Evolutionary conservation across 2,113 vertebrate genomes (phyloP), one percentile per base, ranked within the genome.

Genomic region (Tauraco erythrolophus): DNA sequence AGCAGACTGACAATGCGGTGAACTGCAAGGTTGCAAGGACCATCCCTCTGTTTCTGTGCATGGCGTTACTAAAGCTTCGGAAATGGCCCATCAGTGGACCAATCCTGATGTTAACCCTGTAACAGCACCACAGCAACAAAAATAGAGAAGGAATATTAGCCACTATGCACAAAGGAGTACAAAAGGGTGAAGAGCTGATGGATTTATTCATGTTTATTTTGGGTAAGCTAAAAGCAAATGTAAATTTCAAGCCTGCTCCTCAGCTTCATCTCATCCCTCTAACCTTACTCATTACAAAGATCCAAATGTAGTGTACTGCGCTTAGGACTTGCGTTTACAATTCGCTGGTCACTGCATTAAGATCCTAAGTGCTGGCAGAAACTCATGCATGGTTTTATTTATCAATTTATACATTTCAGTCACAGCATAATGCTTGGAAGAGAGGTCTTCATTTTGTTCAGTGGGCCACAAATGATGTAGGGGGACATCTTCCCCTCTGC

Each of bases 231-330:
- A 82, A 94, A 95, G 31, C 57, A 89, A 89, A 88, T 65, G 30
- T 61, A 86, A 90, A 91, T 95, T 93, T 95, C 54, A 87, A 89
- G 51, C 13, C 23, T 33, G 41, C 7, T 94, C 15, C 51, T 94
- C 84, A 90, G 79, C 43, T 92, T 31, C 50, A 83, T 70, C 74
- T 57, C 79, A 65, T 77, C 66, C 35, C 16, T 92, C 75, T 46
- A 77, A 76, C 31, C 43, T 58, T 43, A 88, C 21, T 80, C 22
- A 50, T 80, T 83, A 76, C 35, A 91, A 76, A 95, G 80, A 54
- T 45, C 82, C 62, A 85, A 46, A 61, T 54, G 37, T 2, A 85
- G 22, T 23, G 21, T 53, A 79, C 41, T 50, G 54, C 65, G 70
- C 37, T 64, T 41, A 72, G 37, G 39, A 76, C 15, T 76, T 77